Conservation (phyloP, 1,140 invertebrate genomes). For the Drosophila willistoni region DNA sequence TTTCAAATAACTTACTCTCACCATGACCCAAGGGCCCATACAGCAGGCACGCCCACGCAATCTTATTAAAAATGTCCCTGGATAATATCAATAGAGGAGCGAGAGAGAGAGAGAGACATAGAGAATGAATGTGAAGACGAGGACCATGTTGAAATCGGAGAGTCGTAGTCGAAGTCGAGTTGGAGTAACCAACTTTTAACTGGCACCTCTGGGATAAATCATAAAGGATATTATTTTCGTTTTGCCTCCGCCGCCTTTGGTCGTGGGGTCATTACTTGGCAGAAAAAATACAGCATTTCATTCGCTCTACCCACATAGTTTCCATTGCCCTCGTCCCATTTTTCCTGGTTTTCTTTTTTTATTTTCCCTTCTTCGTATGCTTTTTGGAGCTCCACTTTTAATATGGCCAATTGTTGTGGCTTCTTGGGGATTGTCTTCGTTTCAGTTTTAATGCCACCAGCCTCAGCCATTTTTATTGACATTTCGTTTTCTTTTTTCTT, state of each 20-base stretch:
- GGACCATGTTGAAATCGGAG: slow-evolving; percentile 16
- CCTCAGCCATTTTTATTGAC: slow-evolving; percentile 41
- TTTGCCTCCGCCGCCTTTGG: neutral
- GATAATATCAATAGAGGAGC: slow-evolving; percentile 32
- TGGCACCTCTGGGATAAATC: slow-evolving; percentile 67
- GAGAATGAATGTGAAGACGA: too few relatives aligned
- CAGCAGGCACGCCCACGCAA: slow-evolving; percentile 50
- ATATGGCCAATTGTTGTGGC: slow-evolving; percentile 47
- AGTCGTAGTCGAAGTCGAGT: slow-evolving; percentile 33
- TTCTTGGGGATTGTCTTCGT: slow-evolving; percentile 13
- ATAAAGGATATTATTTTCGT: slow-evolving; percentile 64
- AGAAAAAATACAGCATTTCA: slow-evolving; percentile 28
- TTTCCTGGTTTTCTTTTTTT: too few relatives aligned
- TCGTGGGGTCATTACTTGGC: slow-evolving; percentile 37
- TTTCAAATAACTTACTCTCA: slow-evolving; percentile 57
- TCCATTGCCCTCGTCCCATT: too few relatives aligned
- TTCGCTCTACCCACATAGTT: neutral
- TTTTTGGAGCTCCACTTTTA: slow-evolving; percentile 53
- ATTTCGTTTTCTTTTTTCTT: slow-evolving; percentile 26
- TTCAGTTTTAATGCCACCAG: slow-evolving; percentile 2
- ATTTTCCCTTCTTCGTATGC: neutral
- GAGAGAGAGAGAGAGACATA: neutral
- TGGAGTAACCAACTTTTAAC: slow-evolving; percentile 57
- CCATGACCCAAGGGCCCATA: slow-evolving; percentile 4
- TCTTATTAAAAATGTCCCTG: slow-evolving; percentile 66